Conservation (phyloP, 92 coral and sea anemone genomes). For the Bergia puertoricense region DNA sequence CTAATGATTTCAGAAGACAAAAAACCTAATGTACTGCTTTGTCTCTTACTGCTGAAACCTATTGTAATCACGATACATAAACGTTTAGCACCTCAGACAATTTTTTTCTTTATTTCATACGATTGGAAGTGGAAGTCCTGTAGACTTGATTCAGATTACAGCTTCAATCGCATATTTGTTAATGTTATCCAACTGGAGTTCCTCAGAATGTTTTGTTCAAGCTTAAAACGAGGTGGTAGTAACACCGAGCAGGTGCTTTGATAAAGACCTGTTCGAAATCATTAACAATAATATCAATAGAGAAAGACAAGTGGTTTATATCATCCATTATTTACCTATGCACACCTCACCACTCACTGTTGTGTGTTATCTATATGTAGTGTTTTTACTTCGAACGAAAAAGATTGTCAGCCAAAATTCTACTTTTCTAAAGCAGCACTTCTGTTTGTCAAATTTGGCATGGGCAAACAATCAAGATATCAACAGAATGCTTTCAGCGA, state of each 20-base stretch:
- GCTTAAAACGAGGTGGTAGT: background rate
- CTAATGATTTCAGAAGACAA: background rate
- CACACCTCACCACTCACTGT: background rate
- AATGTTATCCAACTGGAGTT: background rate
- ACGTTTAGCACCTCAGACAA: background rate
- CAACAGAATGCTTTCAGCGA: too few relatives aligned
- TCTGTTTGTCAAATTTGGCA: background rate
- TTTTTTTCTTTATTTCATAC: background rate
- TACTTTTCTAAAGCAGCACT: background rate
- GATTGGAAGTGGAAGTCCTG: background rate
- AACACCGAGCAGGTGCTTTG: conserved; percentile 9
- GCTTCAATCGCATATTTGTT: background rate
- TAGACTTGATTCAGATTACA: background rate
- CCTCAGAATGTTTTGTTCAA: background rate
- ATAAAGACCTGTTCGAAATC: background rate
- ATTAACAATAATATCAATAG: background rate
- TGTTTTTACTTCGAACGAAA: background rate
- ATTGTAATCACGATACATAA: background rate
- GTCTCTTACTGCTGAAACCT: background rate
- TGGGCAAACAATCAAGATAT: too few relatives aligned
- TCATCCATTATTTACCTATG: conserved; percentile 20
- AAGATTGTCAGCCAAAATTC: background rate
- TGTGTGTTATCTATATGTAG: background rate
- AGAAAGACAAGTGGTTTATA: conserved; percentile 12
- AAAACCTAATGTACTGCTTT: background rate